A percentile compares a stretch with the other conserved stretches of the same genome.
Conservation (phyloP, 2,113 vertebrate species). For the Chaetodon auriga region DNA sequence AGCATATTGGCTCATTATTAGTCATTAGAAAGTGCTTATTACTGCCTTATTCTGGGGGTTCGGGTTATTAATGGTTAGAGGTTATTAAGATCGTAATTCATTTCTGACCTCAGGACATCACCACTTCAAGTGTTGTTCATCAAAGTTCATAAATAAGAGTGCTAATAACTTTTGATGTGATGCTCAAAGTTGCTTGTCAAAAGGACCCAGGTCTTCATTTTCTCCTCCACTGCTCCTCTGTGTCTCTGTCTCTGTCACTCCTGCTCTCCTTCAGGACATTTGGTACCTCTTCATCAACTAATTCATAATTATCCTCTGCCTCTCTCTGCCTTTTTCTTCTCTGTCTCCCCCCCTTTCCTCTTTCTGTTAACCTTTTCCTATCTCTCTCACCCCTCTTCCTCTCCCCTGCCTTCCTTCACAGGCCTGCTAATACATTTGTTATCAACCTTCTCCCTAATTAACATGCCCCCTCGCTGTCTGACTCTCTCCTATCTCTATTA, state of each 20-base stretch:
- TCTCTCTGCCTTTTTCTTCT: conserved; percentile 32
- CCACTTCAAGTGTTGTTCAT: conserved; percentile 3
- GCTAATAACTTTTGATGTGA: conserved; percentile 41
- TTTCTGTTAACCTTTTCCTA: conserved; percentile 71
- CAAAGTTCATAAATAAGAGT: conserved; percentile 49
- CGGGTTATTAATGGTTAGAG: too few relatives aligned
- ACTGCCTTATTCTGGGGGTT: too few relatives aligned
- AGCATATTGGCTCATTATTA: too few relatives aligned
- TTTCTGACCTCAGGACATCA: neutral
- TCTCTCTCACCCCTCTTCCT: conserved; percentile 73
- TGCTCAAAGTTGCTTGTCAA: conserved; percentile 56
- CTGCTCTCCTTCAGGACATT: conserved; percentile 60
- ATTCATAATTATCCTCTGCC: conserved; percentile 64
- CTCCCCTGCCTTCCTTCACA: conserved; percentile 88
- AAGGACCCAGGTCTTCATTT: conserved; percentile 50
- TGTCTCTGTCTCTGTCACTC: conserved; percentile 53
- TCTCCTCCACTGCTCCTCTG: conserved; percentile 48
- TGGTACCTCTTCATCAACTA: conserved; percentile 70
- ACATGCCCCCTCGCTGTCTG: conserved; percentile 69
- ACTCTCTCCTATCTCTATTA: conserved; percentile 58
- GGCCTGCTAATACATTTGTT: conserved; percentile 93
- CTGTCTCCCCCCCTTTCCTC: conserved; percentile 52
- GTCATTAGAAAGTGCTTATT: too few relatives aligned
- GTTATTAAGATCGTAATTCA: neutral
- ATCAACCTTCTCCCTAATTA: conserved; percentile 79